Conservation (phyloP, 2,797 vertebrate species). For the Enteromius anoplus region DNA sequence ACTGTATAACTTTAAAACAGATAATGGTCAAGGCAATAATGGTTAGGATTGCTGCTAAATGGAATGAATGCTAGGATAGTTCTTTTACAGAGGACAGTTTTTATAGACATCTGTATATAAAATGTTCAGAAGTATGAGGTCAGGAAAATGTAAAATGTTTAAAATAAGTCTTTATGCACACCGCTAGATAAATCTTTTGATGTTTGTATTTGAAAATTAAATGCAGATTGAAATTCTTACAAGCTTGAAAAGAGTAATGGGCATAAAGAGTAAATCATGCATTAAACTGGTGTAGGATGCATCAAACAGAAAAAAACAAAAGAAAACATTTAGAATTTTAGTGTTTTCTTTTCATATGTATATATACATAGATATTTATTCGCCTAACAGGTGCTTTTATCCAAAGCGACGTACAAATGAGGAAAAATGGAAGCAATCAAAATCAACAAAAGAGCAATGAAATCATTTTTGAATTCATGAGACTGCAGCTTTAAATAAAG, state of each 20-base stretch:
- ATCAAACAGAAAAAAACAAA: background rate
- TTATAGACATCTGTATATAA: background rate
- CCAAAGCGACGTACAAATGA: too few species aligned
- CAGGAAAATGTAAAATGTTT: background rate
- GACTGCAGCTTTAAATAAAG: background rate
- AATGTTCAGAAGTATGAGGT: background rate
- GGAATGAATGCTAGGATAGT: background rate
- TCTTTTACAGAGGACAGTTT: background rate
- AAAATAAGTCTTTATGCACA: background rate
- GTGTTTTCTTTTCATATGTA: background rate
- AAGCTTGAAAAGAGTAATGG: background rate
- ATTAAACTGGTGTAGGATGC: background rate
- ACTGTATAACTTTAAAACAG: conserved; percentile 18
- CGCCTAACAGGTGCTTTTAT: too few species aligned
- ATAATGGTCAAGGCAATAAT: background rate
- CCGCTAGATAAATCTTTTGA: background rate
- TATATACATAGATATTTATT: too few species aligned
- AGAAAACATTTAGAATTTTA: background rate
- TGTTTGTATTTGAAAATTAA: background rate
- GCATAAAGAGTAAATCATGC: too few species aligned
- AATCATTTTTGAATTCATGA: background rate
- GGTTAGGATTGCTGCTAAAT: background rate
- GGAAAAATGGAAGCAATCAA: too few species aligned
- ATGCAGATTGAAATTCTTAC: background rate
- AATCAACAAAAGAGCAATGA: background rate